Evolutionary conservation across 2,888 invertebrate species (phyloP).

Genomic region (Andrena bucephala): DNA sequence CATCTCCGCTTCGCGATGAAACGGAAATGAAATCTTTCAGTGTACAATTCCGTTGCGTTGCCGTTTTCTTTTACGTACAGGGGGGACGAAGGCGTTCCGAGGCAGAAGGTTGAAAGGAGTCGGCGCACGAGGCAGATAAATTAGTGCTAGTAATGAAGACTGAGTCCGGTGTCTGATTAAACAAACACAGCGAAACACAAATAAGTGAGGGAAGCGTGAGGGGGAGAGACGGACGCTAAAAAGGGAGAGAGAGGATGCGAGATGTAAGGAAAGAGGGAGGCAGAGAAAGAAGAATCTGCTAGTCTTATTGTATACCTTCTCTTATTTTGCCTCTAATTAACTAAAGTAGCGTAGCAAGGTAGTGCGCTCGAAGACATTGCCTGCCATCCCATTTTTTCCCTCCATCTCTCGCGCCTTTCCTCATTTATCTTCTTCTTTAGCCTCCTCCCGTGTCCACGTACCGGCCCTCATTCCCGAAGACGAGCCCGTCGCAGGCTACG

Average conservation of each 20-base stretch:
- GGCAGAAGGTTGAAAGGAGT: constrained; percentile 68
- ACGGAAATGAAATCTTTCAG: constrained; percentile 34
- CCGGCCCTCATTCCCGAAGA: constrained; percentile 24
- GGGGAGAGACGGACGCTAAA: constrained; percentile 20
- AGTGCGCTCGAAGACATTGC: constrained; percentile 61
- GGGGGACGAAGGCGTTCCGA: constrained; percentile 28
- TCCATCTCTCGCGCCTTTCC: constrained; percentile 34
- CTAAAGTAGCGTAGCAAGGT: constrained; percentile 71
- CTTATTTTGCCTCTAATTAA: constrained; percentile 78
- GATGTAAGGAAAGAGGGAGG: constrained; percentile 21
- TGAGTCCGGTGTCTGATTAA: constrained; percentile 83
- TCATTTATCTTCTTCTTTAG: constrained; percentile 44
- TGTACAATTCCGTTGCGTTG: constrained; percentile 53
- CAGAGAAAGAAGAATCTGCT: constrained; percentile 64
- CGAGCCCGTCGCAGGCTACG: constrained; percentile 34
- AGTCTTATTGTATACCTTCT: constrained; percentile 62
- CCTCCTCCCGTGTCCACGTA: constrained; percentile 31
- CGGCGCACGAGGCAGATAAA: constrained; percentile 81
- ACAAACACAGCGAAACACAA: constrained; percentile 81
- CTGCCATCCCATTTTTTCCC: constrained; percentile 30
- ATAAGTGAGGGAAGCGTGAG: constrained; percentile 66
- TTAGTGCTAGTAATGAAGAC: constrained; percentile 83
- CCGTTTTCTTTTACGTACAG: constrained; percentile 36
- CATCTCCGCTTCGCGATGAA: constrained; percentile 39
- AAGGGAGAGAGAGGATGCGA: constrained; percentile 2